Base-by-base conservation (phyloP, 2,888 invertebrate species). In the Drosophila acutilabella region DNA sequence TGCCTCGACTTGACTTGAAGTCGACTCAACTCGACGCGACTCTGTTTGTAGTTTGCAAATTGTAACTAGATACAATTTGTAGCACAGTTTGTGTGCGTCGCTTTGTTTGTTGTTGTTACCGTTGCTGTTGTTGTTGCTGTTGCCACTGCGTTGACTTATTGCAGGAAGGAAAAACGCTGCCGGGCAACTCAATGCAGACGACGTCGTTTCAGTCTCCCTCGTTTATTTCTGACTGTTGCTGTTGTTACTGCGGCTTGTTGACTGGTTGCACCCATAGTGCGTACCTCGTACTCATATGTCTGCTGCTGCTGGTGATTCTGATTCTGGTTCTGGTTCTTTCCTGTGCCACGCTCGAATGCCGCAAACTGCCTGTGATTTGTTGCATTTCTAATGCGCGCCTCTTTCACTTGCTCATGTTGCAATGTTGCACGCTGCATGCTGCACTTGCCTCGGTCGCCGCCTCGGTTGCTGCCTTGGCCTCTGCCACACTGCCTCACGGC, bases 41-140 rank as follows among this genome's bases (percentile, higher is more conserved):
- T 65, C 73, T 78, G 88, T 88, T 88, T 88, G 88, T 87, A 85
- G 88, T 86, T 86, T 86, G 85, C 89, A 86, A 86, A 86, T 86
- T 86, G 85, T 86, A 86, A 86, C 85, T 88, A 86, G 85, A 86
- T 86, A 86, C 85, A 86, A 86, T 86, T 86, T 86, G 85, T 86
- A 88, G 80, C 78, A 57, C 78, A 78, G 70, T 71, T 79, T 75
- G 78, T 80, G 80, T 78, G 81, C 89, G 78, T 88, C 71, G 89
- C 80, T 88, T 88, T 84, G 86, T 88, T 85, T 70, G 80, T 66
- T 73, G 67, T 58, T 64, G 51, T 48, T 61, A 58, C 45, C 53
- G 53, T n/a, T 45, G 53, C 26, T 50, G 40, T 18, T 54, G 69
- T 11, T 54, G 26, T 13, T 33, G 23, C 14, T 23, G 58, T 50